phyloP scores from a whole-genome alignment of 1,140 invertebrate genomes.

The Drosophila bocki region DNA sequence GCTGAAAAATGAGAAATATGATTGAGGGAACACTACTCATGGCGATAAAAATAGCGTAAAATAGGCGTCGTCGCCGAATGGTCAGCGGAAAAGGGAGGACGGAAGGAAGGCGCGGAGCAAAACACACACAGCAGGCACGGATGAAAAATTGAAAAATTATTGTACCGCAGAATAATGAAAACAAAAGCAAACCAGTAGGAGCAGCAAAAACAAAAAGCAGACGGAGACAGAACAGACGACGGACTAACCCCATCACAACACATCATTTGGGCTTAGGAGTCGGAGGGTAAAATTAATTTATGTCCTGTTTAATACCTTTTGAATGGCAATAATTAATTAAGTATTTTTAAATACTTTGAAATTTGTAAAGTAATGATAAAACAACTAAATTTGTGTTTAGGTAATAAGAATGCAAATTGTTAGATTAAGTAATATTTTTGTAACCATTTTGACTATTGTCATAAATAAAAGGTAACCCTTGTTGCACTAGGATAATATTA shows the following conservation, averaged over 20 bases:
- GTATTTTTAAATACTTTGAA: background rate
- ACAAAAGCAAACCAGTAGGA: slow-evolving; percentile 2
- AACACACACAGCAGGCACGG: slow-evolving; percentile 37
- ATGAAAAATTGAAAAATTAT: slow-evolving; percentile 76
- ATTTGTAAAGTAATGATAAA: no score
- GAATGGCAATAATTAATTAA: slow-evolving; percentile 21
- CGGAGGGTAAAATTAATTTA: slow-evolving; percentile 19
- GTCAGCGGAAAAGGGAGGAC: slow-evolving; percentile 5
- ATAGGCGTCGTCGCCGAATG: slow-evolving; percentile 39
- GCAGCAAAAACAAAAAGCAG: slow-evolving; percentile 28
- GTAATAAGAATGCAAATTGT: no score
- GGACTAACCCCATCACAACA: slow-evolving; percentile 38
- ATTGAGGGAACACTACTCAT: slow-evolving; percentile 79
- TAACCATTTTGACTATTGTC: no score
- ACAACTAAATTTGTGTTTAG: no score
- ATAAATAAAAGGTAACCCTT: no score
- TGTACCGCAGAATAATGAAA: slow-evolving; percentile 55
- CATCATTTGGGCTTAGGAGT: slow-evolving; percentile 50
- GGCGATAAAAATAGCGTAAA: slow-evolving; percentile 68
- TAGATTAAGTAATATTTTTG: no score
- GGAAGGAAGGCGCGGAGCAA: slow-evolving; percentile 13
- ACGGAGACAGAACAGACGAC: background rate
- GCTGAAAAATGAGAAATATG: slow-evolving; percentile 78
- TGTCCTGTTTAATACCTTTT: slow-evolving; percentile 32
- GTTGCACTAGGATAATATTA: no score